phyloP scores from a whole-genome alignment of 2,113 vertebrate genomes.

The Brachypteracias leptosomus region DNA sequence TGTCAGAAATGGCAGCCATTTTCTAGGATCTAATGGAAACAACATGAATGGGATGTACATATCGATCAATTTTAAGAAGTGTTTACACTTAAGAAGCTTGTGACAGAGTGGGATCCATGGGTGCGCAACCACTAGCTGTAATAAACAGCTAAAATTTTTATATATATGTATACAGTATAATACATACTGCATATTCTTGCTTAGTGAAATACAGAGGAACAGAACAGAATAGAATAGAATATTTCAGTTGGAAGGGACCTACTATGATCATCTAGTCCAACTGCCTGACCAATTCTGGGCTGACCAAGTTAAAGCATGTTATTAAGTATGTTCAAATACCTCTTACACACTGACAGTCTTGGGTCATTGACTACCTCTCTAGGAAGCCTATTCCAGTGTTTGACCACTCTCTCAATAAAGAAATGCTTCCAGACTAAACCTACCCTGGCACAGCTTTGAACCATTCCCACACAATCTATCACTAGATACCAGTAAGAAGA shows the following conservation, averaged over 20 bases:
- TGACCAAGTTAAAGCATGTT: neutral
- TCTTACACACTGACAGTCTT: neutral
- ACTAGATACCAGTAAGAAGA: neutral
- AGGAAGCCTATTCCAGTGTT: neutral
- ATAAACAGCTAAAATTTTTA: neutral
- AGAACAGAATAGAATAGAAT: neutral
- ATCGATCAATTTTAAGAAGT: fast-evolving
- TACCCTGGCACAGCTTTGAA: neutral
- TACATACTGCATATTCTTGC: neutral
- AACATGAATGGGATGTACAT: fast-evolving
- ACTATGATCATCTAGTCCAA: neutral
- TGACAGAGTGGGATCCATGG: neutral
- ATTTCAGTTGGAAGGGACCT: neutral
- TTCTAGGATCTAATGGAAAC: neutral
- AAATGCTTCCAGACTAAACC: neutral
- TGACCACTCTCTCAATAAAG: neutral
- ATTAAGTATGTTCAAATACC: neutral
- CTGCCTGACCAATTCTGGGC: neutral
- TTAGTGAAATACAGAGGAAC: neutral
- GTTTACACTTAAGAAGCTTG: neutral
- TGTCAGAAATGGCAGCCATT: neutral
- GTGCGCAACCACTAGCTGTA: fast-evolving
- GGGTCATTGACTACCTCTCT: fast-evolving
- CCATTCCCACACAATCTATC: fast-evolving
- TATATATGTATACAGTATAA: neutral